Percentiles rank a stretch among this genome's conserved stretches.
These are phyloP conservation scores for Polydrusus cervinus DNA, from an alignment of 2,888 invertebrate species.

Conservation along the genomic window DNA sequence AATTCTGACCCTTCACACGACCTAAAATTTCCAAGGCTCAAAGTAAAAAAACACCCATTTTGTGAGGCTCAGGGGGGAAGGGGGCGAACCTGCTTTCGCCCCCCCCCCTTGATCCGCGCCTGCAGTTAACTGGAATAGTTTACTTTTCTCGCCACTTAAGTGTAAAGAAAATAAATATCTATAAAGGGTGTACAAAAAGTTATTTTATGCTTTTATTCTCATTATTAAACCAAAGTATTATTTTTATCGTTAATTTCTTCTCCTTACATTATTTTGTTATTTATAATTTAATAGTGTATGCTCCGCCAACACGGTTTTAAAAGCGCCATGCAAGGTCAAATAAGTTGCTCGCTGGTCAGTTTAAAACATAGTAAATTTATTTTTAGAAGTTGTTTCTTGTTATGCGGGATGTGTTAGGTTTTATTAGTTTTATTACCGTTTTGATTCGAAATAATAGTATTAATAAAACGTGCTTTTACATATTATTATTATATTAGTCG, in stretches of 20 bases:
- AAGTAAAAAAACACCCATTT: too few species aligned
- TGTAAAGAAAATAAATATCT: too few species aligned
- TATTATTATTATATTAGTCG: too few species aligned
- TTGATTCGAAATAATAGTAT: slow-evolving; percentile 14
- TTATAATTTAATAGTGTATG: neutral
- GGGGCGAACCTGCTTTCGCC: too few species aligned
- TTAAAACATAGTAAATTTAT: slow-evolving; percentile 38
- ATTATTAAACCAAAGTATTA: neutral
- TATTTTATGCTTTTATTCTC: neutral
- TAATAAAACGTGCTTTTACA: neutral
- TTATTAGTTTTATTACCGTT: slow-evolving; percentile 39
- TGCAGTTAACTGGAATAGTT: too few species aligned
- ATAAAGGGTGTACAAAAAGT: too few species aligned
- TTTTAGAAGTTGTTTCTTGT: slow-evolving; percentile 43
- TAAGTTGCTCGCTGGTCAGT: slow-evolving; percentile 34
- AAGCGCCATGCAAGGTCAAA: slow-evolving; percentile 43
- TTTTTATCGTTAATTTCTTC: neutral
- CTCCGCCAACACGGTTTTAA: slow-evolving; percentile 13
- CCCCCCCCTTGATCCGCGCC: too few species aligned
- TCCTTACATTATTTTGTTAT: too few species aligned
- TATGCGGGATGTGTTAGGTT: slow-evolving; percentile 41
- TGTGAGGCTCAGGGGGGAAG: too few species aligned
- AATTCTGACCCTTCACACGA: too few species aligned
- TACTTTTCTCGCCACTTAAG: too few species aligned
- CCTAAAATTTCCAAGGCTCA: too few species aligned